Conservation (phyloP, 2,888 invertebrate genomes). For the Druceiella hillmani region DNA sequence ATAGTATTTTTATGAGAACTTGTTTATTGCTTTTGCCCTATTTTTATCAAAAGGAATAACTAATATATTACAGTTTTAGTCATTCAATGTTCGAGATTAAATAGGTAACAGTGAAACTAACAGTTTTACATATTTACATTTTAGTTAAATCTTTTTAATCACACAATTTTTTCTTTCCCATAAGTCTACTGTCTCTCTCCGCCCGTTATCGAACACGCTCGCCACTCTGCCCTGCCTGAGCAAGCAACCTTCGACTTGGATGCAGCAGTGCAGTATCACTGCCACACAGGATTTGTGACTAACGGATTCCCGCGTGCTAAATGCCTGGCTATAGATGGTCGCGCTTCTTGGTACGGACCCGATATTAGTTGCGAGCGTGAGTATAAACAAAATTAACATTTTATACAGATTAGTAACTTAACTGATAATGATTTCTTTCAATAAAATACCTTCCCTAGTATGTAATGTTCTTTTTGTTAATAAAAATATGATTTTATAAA, state of each 20-base stretch:
- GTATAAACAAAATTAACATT: conserved; percentile 31
- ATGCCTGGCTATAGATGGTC: conserved; percentile 83
- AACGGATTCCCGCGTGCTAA: conserved; percentile 90
- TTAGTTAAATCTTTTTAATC: no score
- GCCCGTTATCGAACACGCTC: conserved; percentile 77
- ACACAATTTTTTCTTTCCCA: conserved; percentile 21
- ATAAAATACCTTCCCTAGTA: no score
- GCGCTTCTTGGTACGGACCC: conserved; percentile 96
- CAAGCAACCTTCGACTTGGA: conserved; percentile 88
- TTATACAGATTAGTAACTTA: no score
- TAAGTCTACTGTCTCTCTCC: conserved; percentile 80
- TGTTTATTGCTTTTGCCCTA: no score
- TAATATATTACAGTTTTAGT: background rate
- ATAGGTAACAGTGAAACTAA: conserved; percentile 1
- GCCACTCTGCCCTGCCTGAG: conserved; percentile 82
- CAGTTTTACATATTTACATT: conserved; percentile 3
- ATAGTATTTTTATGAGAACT: no score
- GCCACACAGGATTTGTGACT: conserved; percentile 89
- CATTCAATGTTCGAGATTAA: background rate
- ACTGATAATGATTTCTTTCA: no score
- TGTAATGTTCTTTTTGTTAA: no score
- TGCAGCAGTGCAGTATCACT: conserved; percentile 87
- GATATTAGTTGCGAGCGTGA: conserved; percentile 93
- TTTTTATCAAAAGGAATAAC: no score
- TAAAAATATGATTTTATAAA: no score